Conservation (phyloP, 1,140 invertebrate genomes). For the Venturia canescens region DNA sequence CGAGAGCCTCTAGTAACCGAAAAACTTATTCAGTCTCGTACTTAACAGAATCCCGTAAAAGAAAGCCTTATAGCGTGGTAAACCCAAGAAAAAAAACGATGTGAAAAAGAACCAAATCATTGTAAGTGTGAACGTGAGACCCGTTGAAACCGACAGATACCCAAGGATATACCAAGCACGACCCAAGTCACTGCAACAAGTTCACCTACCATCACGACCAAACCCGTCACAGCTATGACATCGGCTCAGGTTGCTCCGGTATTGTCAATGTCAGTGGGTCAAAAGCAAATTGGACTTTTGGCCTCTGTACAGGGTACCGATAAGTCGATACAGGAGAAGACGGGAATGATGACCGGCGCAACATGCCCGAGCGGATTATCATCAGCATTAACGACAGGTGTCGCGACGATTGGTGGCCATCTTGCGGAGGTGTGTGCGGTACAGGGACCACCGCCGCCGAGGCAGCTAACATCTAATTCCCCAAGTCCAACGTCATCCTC, state of each 20-base stretch:
- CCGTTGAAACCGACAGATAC: constrained; percentile 79
- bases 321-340: constrained; percentile 69
- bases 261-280: constrained; percentile 65
- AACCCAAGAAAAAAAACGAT: constrained; percentile 24
- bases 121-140: constrained; percentile 72
- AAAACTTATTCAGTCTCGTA: neutral
- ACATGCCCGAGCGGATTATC: constrained; percentile 32
- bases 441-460: constrained; percentile 73
- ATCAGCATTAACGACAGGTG: constrained; percentile 37
- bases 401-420: constrained; percentile 63
- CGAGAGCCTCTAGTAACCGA: neutral
- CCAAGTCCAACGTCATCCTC: constrained; percentile 71
- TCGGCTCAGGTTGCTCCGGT: constrained; percentile 68
- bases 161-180: constrained; percentile 79
- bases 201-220: constrained; percentile 72
- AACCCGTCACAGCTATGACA: constrained; percentile 69
- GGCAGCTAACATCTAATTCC: constrained; percentile 73
- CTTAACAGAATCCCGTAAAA: neutral
- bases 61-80: neutral
- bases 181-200: constrained; percentile 72
- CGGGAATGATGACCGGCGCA: constrained; percentile 56
- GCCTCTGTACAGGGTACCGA: constrained; percentile 59
- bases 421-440: constrained; percentile 77
- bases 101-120: constrained; percentile 45
- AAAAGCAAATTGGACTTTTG: constrained; percentile 69